Percentiles rank a stretch among this genome's conserved stretches.
These are phyloP conservation scores for Zele albiditarsus DNA, from an alignment of 2,888 invertebrate genomes.

Conservation along the genomic window DNA sequence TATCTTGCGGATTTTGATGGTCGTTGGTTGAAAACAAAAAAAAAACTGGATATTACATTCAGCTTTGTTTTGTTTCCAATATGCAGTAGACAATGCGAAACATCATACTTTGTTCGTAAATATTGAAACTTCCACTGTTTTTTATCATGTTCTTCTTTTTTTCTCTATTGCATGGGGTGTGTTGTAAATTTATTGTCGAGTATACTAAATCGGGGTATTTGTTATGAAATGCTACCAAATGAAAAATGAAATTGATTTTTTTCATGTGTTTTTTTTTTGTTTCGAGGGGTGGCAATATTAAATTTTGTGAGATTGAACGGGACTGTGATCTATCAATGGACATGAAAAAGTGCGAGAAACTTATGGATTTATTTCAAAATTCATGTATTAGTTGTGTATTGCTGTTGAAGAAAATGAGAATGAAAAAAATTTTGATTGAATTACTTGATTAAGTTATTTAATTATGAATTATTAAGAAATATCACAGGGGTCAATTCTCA, in stretches of 20 bases:
- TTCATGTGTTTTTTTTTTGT: background rate
- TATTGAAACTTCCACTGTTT: conserved; percentile 18
- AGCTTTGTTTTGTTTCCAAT: conserved; percentile 6
- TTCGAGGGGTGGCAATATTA: background rate
- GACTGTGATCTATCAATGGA: background rate
- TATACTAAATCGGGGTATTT: conserved; percentile 25
- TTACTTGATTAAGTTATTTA: conserved; percentile 31
- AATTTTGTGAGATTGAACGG: conserved; percentile 4
- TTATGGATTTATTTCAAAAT: background rate
- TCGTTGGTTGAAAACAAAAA: background rate
- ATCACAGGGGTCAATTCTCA: conserved; percentile 17
- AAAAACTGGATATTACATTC: background rate
- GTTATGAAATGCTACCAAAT: conserved; percentile 21
- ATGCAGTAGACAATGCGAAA: conserved; percentile 30
- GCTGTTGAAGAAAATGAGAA: background rate
- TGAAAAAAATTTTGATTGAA: background rate
- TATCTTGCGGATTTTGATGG: background rate
- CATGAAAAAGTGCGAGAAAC: conserved; percentile 1
- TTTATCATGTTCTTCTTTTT: background rate
- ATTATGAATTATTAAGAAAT: conserved; percentile 36
- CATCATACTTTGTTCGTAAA: conserved; percentile 24
- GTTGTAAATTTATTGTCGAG: conserved; percentile 25
- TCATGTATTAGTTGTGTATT: background rate
- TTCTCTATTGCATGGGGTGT: conserved; percentile 1
- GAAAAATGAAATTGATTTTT: conserved; percentile 36